These are phyloP conservation scores for Thumatha senex DNA, from an alignment of 2,888 invertebrate genomes.

Conservation along the genomic window DNA sequence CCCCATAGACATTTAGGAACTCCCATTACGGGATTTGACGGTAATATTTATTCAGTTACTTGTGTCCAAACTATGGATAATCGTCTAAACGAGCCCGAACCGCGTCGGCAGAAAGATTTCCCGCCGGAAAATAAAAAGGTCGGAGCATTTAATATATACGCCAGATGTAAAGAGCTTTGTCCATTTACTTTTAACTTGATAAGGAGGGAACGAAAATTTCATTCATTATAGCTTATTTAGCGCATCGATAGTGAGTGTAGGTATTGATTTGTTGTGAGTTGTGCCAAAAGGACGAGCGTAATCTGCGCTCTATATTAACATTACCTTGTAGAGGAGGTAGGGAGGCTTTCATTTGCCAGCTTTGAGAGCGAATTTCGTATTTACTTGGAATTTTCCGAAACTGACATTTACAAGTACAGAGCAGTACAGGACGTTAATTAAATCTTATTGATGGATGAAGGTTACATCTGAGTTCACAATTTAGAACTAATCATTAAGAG, in stretches of 20 bases:
- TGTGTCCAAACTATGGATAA: conserved; percentile 24
- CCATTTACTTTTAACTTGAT: conserved; percentile 32
- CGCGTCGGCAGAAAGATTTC: conserved; percentile 41
- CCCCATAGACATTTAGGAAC: too few relatives aligned
- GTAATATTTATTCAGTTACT: background rate
- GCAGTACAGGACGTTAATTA: too few relatives aligned
- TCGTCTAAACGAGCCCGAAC: conserved; percentile 22
- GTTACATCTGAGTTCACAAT: too few relatives aligned
- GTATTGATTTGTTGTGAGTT: background rate
- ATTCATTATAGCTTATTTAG: conserved; percentile 30
- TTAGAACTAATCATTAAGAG: too few relatives aligned
- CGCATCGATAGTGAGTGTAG: conserved; percentile 7
- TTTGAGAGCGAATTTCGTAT: too few relatives aligned
- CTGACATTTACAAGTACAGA: too few relatives aligned
- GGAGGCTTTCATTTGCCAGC: too few relatives aligned
- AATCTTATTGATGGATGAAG: too few relatives aligned
- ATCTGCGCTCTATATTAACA: too few relatives aligned
- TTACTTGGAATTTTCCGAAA: too few relatives aligned
- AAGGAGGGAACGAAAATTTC: conserved; percentile 27
- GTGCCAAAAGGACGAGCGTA: background rate
- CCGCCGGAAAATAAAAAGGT: conserved; percentile 40
- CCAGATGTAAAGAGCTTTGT: conserved; percentile 23
- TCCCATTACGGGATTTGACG: too few relatives aligned
- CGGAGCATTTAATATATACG: conserved; percentile 31
- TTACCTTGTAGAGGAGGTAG: too few relatives aligned